Base-by-base conservation (phyloP, 2,113 vertebrate genomes). In the Aplodontia rufa region DNA sequence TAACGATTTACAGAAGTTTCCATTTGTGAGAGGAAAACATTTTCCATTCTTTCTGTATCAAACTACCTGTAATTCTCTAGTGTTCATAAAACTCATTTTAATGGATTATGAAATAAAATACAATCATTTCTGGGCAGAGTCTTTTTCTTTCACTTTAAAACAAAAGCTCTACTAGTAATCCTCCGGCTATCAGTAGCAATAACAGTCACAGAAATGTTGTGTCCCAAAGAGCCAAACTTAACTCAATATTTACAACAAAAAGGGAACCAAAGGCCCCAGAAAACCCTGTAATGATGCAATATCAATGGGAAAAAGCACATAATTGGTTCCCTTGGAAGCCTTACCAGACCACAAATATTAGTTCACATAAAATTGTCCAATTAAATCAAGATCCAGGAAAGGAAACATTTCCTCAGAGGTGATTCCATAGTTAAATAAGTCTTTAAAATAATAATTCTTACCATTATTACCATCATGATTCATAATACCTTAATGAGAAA, bases 251-350 rank as follows among this genome's bases (percentile, higher is more conserved):
- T 97, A 98, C 91, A 97, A 85, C 76, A 97, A 94, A 96, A 96
- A 96, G 80, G 89, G 47, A 87, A 94, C 82, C 82, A 95, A 97
- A 96, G 78, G 64, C 88, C 95, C 72, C 69, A 45, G 78, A 91
- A 96, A 98, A 98, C 64, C 45, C 85, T 95, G 3, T 91, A 96
- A 95, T 3, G 3, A 83, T 93, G 26, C 40, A 96, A 28, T 96
- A 98, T 95, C 87, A 82, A 97, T 95, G 66, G 32, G 53, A 37
- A 51, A 53, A 93, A 97, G 76, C 82, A 96, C 6, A 66, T 97
- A 98, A 98, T 97, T 98, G 94, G 94, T 60, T 98, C 97, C 97
- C 96, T 96, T 97, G 98, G 98, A 98, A 98, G 96, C 24, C 81
- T 97, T 95, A 97, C 91, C 62, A 96, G 84, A 94, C 2, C 24